phyloP scores from a whole-genome alignment of 1,140 invertebrate species.

The Ephestia elutella region DNA sequence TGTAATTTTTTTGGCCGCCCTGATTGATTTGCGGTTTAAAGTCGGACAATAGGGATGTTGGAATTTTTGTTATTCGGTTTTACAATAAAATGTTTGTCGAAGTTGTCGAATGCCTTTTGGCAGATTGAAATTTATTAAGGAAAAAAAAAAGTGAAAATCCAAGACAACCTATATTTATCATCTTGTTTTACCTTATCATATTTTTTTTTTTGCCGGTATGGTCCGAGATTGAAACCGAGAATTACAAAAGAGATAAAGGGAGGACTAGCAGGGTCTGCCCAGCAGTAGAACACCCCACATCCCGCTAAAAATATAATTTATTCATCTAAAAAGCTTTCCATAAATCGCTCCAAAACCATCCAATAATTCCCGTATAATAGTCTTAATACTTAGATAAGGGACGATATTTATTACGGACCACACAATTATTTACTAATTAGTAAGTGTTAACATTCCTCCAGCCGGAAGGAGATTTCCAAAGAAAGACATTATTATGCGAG shows the following conservation, averaged over 20 bases:
- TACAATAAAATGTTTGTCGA: too few species aligned
- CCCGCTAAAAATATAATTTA: background rate
- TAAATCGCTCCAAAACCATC: background rate
- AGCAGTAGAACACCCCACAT: too few species aligned
- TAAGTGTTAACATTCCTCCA: conserved; percentile 10
- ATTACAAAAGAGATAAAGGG: too few species aligned
- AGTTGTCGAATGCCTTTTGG: too few species aligned
- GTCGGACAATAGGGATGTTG: conserved; percentile 36
- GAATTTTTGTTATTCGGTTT: conserved; percentile 1
- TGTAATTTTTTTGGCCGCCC: conserved; percentile 23
- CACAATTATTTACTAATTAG: conserved; percentile 1
- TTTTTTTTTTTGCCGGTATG: too few species aligned
- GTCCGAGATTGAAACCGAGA: too few species aligned
- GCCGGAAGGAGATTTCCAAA: conserved; percentile 13
- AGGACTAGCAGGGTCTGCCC: too few species aligned
- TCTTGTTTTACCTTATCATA: too few species aligned
- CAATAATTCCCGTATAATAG: background rate
- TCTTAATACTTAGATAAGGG: background rate
- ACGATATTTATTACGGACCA: background rate
- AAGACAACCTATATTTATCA: too few species aligned
- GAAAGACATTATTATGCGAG: conserved; percentile 40
- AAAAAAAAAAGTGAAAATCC: too few species aligned
- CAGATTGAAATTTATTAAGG: too few species aligned
- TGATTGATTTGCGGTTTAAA: conserved; percentile 59
- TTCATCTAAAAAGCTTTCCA: background rate